phyloP scores from a whole-genome alignment of 2,113 vertebrate species.

The Lontra canadensis region DNA sequence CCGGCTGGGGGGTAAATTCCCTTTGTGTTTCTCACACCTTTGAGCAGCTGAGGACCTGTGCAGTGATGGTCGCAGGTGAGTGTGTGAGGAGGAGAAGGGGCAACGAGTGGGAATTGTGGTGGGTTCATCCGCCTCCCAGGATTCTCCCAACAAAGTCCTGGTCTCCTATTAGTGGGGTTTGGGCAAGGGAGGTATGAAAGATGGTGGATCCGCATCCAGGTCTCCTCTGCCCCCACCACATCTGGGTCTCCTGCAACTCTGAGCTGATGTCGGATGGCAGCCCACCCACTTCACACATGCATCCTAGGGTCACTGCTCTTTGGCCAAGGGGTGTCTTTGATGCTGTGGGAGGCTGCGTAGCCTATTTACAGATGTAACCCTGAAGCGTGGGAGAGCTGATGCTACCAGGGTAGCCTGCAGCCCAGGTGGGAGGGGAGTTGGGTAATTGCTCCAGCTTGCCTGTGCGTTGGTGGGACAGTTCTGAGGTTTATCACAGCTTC shows the following conservation, averaged over 20 bases:
- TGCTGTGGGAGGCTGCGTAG: rapidly evolving
- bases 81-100: not conserved
- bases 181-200: not conserved
- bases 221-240: too few species aligned
- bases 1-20: not conserved
- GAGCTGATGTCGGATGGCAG: not conserved
- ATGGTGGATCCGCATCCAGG: not conserved
- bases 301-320: not conserved
- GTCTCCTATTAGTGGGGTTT: not conserved
- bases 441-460: not conserved
- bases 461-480: too few species aligned
- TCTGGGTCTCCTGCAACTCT: not conserved
- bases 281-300: rapidly evolving
- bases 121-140: not conserved
- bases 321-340: not conserved
- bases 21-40: not conserved
- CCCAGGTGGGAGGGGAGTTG: not conserved
- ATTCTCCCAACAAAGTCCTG: not conserved
- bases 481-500: not conserved
- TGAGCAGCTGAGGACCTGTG: not conserved
- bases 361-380: not conserved
- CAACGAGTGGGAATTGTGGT: not conserved
- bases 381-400: not conserved
- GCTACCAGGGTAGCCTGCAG: not conserved
- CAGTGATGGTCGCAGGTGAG: not conserved